phyloP scores from a whole-genome alignment of 2,888 invertebrate species.

The Dorcus hopei region DNA sequence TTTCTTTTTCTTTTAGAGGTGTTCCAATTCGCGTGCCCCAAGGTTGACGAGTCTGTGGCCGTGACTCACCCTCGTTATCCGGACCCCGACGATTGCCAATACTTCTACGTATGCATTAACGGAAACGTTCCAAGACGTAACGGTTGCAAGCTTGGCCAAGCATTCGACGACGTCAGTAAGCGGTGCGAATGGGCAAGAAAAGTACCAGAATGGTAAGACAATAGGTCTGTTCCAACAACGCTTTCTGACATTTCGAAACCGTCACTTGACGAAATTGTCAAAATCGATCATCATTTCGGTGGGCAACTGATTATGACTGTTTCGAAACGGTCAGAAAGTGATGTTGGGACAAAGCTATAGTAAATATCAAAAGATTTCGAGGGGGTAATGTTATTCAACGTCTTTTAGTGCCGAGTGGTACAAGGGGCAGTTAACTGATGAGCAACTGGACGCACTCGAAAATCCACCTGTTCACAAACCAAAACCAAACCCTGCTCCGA shows the following conservation, averaged over 20 bases:
- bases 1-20: slow-evolving; percentile 58
- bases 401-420: slow-evolving; percentile 82
- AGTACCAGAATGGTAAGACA: slow-evolving; percentile 81
- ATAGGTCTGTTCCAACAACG: too few relatives aligned
- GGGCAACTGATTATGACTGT: too few relatives aligned
- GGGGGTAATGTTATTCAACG: slow-evolving; percentile 3
- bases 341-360: too few relatives aligned
- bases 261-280: too few relatives aligned
- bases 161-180: slow-evolving; percentile 76
- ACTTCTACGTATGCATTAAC: slow-evolving; percentile 89
- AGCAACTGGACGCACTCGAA: slow-evolving; percentile 74
- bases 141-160: slow-evolving; percentile 86
- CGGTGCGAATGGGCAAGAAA: slow-evolving; percentile 84
- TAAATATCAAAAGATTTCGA: not conserved
- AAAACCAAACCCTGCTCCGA: slow-evolving; percentile 52
- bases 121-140: slow-evolving; percentile 80
- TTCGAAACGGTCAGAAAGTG: too few relatives aligned
- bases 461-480: slow-evolving; percentile 69
- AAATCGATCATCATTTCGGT: too few relatives aligned
- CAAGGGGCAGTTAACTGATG: slow-evolving; percentile 78
- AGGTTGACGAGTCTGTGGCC: slow-evolving; percentile 68
- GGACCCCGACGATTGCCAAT: slow-evolving; percentile 86
- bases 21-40: slow-evolving; percentile 79
- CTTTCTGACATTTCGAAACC: too few relatives aligned
- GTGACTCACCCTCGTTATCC: slow-evolving; percentile 82